Conservation (phyloP, 2,113 vertebrate genomes). For the Condylura cristata region DNA sequence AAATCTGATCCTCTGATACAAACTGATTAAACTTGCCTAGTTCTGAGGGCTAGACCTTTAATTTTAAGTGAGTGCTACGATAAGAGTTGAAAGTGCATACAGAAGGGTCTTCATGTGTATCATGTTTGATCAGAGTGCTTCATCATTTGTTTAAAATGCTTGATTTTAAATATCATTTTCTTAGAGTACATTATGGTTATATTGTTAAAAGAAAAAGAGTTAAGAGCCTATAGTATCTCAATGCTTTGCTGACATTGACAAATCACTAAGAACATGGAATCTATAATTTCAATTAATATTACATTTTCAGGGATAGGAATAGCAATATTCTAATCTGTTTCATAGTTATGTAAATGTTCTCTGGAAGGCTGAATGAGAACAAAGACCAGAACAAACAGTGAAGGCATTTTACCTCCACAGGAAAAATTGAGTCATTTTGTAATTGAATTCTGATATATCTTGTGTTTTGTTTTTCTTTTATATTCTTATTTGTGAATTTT, state of each 20-base stretch:
- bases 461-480: background rate
- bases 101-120: background rate
- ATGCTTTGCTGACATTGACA: background rate
- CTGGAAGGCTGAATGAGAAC: background rate
- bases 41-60: background rate
- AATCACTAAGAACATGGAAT: background rate
- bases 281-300: slow-evolving; percentile 53
- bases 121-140: background rate
- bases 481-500: no score
- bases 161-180: slow-evolving; percentile 13
- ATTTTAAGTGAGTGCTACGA: background rate
- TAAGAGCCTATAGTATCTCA: background rate
- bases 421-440: background rate
- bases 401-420: background rate
- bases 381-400: background rate
- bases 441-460: background rate
- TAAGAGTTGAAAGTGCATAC: background rate
- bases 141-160: background rate
- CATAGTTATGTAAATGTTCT: background rate
- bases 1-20: background rate
- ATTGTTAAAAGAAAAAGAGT: background rate
- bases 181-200: background rate
- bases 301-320: slow-evolving; percentile 38
- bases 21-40: background rate
- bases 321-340: background rate